phyloP scores from a whole-genome alignment of 2,888 invertebrate genomes.

The Drepana falcataria region DNA sequence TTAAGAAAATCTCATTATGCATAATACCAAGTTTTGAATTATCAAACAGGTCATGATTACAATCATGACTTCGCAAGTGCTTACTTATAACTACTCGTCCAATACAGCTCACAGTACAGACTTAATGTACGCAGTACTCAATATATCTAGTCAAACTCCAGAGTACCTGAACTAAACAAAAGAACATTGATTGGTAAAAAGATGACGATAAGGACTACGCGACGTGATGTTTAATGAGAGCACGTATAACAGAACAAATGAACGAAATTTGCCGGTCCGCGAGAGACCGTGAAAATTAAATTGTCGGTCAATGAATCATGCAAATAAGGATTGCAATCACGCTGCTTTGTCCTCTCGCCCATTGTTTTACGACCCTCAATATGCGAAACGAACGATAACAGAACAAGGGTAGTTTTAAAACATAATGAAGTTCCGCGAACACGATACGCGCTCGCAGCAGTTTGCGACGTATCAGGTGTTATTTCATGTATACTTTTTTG shows the following conservation, averaged over 20 bases:
- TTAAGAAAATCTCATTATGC: no score
- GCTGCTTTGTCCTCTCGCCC: slow-evolving; percentile 46
- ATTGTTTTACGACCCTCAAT: slow-evolving; percentile 44
- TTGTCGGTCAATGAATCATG: slow-evolving; percentile 70
- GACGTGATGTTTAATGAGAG: slow-evolving; percentile 19
- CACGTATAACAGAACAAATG: slow-evolving; percentile 38
- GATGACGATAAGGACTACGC: slow-evolving; percentile 14
- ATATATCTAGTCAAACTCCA: no score
- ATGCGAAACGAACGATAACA: slow-evolving; percentile 21
- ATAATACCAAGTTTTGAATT: no score
- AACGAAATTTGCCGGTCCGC: slow-evolving; percentile 44
- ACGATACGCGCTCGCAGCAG: no score
- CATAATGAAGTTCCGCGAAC: no score
- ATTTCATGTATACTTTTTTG: no score
- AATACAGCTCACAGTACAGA: no score
- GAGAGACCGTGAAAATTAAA: slow-evolving; percentile 56
- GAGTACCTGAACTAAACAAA: neutral
- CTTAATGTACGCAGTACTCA: no score
- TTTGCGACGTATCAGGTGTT: no score
- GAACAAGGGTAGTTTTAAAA: slow-evolving; percentile 6
- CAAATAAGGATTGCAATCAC: slow-evolving; percentile 68
- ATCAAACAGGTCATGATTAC: no score
- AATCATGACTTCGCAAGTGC: no score
- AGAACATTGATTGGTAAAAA: neutral
- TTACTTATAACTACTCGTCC: no score